phyloP scores from a whole-genome alignment of 2,113 vertebrate genomes.

The Gymnocephalus cernua region DNA sequence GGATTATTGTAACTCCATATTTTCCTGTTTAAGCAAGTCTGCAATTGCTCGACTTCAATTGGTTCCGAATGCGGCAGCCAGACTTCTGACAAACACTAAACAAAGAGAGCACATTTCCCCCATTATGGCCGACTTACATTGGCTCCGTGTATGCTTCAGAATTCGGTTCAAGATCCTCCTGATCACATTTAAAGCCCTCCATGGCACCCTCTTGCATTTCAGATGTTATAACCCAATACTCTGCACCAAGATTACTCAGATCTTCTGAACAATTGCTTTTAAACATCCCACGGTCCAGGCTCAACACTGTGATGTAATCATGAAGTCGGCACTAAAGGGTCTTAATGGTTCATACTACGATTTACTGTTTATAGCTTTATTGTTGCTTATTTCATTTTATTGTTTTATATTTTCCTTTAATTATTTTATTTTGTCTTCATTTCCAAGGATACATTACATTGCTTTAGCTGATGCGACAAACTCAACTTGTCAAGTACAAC shows the following conservation, averaged over 20 bases:
- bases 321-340: no score
- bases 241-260: background rate
- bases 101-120: background rate
- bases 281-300: no score
- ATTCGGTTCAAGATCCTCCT: background rate
- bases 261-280: background rate
- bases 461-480: background rate
- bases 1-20: background rate
- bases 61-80: background rate
- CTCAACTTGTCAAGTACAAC: constrained; percentile 9
- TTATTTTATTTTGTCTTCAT: background rate
- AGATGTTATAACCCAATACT: background rate
- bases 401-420: background rate
- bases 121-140: background rate
- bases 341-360: no score
- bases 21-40: background rate
- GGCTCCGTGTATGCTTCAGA: background rate
- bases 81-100: background rate
- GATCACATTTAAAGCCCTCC: background rate
- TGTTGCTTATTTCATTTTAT: background rate
- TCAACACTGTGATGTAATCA: no score
- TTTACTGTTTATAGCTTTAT: background rate
- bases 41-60: background rate
- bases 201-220: background rate
- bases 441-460: background rate